A percentile compares a stretch with the other conserved stretches of the same genome.
Conservation (phyloP, 2,888 invertebrate species). For the Synergus japonicus region DNA sequence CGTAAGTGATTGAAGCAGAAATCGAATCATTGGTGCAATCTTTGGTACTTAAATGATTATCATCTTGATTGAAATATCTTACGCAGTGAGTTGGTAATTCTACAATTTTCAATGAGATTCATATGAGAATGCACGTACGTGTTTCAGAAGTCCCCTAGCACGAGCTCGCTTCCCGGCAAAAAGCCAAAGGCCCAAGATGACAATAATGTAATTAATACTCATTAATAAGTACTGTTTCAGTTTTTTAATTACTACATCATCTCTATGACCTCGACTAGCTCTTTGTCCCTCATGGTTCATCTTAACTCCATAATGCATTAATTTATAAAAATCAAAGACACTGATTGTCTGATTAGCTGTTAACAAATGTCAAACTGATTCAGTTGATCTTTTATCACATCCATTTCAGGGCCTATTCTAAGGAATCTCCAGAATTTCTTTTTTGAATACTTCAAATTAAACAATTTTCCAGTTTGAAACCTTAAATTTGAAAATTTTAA, state of each 20-base stretch:
- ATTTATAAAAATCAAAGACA: constrained; percentile 23
- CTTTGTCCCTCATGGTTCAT: constrained; percentile 45
- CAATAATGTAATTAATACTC: constrained; percentile 76
- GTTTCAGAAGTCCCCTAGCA: constrained; percentile 77
- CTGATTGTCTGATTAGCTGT: constrained; percentile 36
- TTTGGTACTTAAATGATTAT: constrained; percentile 11
- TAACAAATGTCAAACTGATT: constrained; percentile 57
- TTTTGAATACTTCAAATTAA: no score
- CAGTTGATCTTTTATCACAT: constrained; percentile 51
- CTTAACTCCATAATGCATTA: constrained; percentile 36
- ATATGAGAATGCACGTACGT: constrained; percentile 73
- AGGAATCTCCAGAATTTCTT: not conserved
- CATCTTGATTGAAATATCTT: not conserved
- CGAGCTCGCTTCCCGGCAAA: constrained; percentile 76
- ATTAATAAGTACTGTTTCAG: constrained; percentile 73
- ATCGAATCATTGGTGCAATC: not conserved
- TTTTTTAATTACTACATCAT: constrained; percentile 56
- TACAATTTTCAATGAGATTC: constrained; percentile 60
- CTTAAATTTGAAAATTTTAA: not conserved
- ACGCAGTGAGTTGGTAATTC: constrained; percentile 8
- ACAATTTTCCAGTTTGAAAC: no score
- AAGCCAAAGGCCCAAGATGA: constrained; percentile 76
- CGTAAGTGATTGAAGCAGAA: constrained; percentile 15
- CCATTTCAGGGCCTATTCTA: not conserved
- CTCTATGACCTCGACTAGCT: constrained; percentile 49